Evolutionary conservation across 2,113 vertebrate genomes (phyloP).

Genomic region (Plectropomus leopardus): DNA sequence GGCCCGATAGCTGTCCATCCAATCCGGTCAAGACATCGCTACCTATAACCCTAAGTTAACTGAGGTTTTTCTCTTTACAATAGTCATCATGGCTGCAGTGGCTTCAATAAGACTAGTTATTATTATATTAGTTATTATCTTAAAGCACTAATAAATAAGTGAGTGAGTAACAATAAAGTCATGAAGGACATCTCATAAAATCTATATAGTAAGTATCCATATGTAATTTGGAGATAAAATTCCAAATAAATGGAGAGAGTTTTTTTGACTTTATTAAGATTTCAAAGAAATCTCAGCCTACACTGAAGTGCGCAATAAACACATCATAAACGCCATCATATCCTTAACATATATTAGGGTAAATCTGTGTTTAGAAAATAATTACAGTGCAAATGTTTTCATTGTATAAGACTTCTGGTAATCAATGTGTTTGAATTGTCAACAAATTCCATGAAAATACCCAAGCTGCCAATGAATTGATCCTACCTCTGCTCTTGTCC

Average conservation of each 20-base stretch:
- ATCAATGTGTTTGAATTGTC: background rate
- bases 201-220: background rate
- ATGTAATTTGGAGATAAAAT: background rate
- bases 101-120: conserved; percentile 24
- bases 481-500: background rate
- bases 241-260: background rate
- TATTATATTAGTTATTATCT: conserved; percentile 37
- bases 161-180: background rate
- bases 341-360: background rate
- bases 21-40: no score
- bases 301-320: background rate
- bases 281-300: background rate
- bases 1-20: no score
- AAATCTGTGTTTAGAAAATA: background rate
- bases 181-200: background rate
- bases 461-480: background rate
- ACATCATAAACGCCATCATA: background rate
- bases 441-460: conserved; percentile 1
- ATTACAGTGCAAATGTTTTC: background rate
- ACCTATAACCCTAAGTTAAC: conserved; percentile 1
- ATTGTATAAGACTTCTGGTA: background rate
- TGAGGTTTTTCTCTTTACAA: conserved; percentile 23
- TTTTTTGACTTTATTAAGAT: background rate
- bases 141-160: conserved; percentile 19
- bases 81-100: conserved; percentile 9